Percentiles rank a stretch among this genome's conserved stretches.
Evolutionary conservation across 2,113 vertebrate genomes (phyloP).

Genomic region (Oophaga pumilio): DNA sequence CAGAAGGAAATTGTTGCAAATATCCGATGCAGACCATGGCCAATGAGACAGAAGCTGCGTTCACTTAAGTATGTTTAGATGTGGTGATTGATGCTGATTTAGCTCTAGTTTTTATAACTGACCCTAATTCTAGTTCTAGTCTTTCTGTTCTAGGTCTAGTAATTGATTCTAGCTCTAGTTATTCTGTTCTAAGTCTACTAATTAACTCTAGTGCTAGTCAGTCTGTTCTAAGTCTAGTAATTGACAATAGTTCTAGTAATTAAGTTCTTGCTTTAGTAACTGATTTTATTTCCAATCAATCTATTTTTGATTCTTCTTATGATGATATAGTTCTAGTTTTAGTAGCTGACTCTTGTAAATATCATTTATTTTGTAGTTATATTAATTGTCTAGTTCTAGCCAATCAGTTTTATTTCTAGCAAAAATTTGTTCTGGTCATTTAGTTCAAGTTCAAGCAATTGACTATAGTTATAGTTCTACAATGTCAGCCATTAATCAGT

Average conservation of each 20-base stretch:
- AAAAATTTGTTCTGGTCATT: no score
- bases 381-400: no score
- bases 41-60: slow-evolving; percentile 92
- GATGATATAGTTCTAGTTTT: background rate
- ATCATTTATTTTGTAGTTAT: background rate
- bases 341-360: background rate
- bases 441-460: no score
- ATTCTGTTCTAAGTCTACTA: no score
- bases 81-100: background rate
- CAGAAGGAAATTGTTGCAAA: slow-evolving; percentile 96
- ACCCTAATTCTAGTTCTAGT: background rate
- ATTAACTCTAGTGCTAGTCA: no score
- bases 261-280: background rate
- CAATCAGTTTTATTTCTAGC: no score
- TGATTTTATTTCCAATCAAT: background rate
- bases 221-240: background rate
- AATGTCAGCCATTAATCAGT: no score
- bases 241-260: background rate
- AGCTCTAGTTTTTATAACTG: background rate
- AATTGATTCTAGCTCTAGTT: background rate
- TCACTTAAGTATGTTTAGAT: slow-evolving; percentile 79
- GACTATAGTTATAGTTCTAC: no score
- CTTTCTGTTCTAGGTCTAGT: background rate
- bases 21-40: slow-evolving; percentile 90
- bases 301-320: background rate